These are phyloP conservation scores for Stegastes partitus DNA, from an alignment of 2,113 vertebrate species.

Conservation along the genomic window DNA sequence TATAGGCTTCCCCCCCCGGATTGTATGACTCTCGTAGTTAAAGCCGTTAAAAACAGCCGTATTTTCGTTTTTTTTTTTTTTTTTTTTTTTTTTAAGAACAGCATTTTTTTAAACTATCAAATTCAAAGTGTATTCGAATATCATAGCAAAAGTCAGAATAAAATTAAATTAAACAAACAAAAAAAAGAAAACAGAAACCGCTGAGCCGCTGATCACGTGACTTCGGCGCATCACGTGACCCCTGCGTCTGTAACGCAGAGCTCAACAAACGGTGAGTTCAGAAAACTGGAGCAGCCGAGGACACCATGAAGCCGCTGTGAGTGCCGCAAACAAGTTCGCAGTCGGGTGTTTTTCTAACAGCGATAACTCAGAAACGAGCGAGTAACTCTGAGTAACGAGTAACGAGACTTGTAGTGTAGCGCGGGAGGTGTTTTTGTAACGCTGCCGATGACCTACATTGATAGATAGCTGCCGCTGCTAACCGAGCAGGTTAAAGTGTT, in stretches of 20 bases:
- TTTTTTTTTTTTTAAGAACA: too few relatives aligned
- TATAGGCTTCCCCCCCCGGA: too few relatives aligned
- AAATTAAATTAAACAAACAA: too few relatives aligned
- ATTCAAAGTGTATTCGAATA: too few relatives aligned
- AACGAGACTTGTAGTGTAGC: too few relatives aligned
- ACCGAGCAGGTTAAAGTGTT: constrained; percentile 11
- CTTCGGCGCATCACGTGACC: constrained; percentile 63
- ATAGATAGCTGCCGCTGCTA: constrained; percentile 39
- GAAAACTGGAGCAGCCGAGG: background rate
- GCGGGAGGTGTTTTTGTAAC: background rate
- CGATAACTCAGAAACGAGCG: rapidly evolving
- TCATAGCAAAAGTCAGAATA: too few relatives aligned
- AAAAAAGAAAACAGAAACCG: too few relatives aligned
- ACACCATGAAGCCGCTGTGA: constrained; percentile 74
- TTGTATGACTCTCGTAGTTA: too few relatives aligned
- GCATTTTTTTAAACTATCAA: too few relatives aligned
- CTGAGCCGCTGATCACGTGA: constrained; percentile 52
- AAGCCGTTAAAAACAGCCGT: too few relatives aligned
- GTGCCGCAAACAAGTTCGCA: constrained; percentile 12
- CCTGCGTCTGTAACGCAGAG: background rate
- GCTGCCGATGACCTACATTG: constrained; percentile 39
- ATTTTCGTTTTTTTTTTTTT: too few relatives aligned
- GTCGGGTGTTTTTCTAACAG: background rate
- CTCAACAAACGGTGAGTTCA: background rate
- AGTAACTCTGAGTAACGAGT: background rate